Evolutionary conservation across 2,797 vertebrate genomes (phyloP), one percentile per base, ranked within the genome.

Genomic region (Megaceryle alcyon): DNA sequence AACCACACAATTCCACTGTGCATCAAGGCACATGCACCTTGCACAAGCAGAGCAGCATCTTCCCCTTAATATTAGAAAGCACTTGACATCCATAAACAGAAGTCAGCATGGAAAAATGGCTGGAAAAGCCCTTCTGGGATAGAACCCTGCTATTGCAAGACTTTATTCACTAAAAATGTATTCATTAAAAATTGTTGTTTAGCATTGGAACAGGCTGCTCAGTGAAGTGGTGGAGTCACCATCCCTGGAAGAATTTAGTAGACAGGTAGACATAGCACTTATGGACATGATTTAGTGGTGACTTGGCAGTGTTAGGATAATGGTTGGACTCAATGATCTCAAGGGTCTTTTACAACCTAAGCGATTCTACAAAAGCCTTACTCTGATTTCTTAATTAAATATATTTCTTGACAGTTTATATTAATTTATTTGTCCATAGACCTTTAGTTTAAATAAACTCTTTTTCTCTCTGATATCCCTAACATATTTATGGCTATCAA

Each of bases 321-420:
- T 0, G 0, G 10, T 8, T 49, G 31, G 56, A 73, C 14, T 59
- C 1, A 0, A 28, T 1, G 31, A 33, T 41, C 37, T 69, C 16
- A 66, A 54, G 4, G 18, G 15, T 41, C 26, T 70, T 86, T 54
- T 88, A 13, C 21, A 43, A 83, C 20, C n/a, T 57, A 33, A 85
- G 8, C 21, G 14, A 75, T 46, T 75, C 33, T 63, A 5, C 28
- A 48, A 69, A 80, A 92, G 15, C 3, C 0, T 0, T 7, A 23
- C 69, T 92, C 59, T 69, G 39, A 77, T 66, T 87, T 93, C 25
- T 64, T 63, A 28, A 8, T 82, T 77, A 85, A 87, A 79, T 33
- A 54, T 68, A 86, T 37, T 79, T 8, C 28, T 60, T 56, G 19
- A 4, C 10, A 64, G 57, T 56, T 89, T 53, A 54, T 60, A 64